A percentile compares a stretch with the other conserved stretches of the same genome.
These are phyloP conservation scores for Calidris pygmaea DNA, from an alignment of 2,113 vertebrate genomes.

Conservation along the genomic window DNA sequence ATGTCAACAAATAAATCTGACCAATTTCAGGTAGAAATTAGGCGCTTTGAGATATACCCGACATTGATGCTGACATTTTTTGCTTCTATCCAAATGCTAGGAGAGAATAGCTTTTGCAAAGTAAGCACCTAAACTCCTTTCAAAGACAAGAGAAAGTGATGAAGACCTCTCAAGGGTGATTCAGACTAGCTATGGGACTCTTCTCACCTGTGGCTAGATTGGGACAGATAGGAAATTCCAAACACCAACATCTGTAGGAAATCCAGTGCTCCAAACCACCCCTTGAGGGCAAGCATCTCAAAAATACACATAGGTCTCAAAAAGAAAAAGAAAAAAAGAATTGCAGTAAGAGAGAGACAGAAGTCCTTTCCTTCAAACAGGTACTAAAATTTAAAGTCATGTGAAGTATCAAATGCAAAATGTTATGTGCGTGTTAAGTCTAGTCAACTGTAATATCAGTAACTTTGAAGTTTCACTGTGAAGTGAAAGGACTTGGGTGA, in stretches of 20 bases:
- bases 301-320: neutral
- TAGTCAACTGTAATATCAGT: neutral
- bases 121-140: neutral
- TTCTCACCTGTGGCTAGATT: neutral
- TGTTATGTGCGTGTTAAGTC: fast-evolving
- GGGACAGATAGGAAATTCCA: neutral
- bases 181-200: neutral
- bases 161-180: neutral
- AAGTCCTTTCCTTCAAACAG: neutral
- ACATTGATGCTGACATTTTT: neutral
- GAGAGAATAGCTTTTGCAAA: neutral
- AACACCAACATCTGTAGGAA: neutral
- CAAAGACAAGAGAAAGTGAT: neutral
- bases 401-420: neutral
- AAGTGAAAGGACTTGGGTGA: neutral
- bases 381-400: neutral
- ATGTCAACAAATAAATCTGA: neutral
- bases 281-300: neutral
- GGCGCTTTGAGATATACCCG: neutral
- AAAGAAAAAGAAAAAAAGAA: neutral
- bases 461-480: fast-evolving
- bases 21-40: neutral
- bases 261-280: neutral
- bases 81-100: neutral
- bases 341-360: neutral